Evolutionary conservation across 2,113 vertebrate species (phyloP).

Genomic region (Halichoerus grypus): DNA sequence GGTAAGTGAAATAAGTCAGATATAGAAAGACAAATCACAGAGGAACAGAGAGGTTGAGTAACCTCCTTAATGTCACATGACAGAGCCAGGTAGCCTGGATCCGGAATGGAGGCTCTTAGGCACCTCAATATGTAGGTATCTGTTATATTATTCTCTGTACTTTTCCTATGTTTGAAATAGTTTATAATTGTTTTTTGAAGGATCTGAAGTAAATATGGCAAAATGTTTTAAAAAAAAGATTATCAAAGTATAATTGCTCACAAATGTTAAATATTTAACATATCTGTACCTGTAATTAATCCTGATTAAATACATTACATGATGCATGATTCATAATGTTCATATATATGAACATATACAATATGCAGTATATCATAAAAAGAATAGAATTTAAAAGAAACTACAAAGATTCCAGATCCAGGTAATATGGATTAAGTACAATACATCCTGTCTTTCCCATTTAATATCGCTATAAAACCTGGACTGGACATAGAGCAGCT

Average conservation of each 20-base stretch:
- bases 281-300: slow-evolving; percentile 23
- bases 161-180: background rate
- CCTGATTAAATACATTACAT: background rate
- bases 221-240: background rate
- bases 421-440: background rate
- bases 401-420: background rate
- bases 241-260: background rate
- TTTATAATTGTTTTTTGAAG: background rate
- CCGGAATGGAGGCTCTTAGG: background rate
- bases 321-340: background rate
- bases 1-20: background rate
- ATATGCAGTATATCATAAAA: background rate
- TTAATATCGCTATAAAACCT: background rate
- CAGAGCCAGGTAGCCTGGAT: background rate
- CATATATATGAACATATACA: background rate
- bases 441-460: background rate
- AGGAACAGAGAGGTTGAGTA: background rate
- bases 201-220: background rate
- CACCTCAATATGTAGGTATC: background rate
- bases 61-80: background rate
- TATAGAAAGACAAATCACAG: background rate
- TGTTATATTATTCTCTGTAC: background rate
- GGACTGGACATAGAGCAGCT: background rate
- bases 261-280: background rate
- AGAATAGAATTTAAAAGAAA: background rate